Evolutionary conservation across 2,113 vertebrate species (phyloP), one percentile per base, ranked within the genome.

Genomic region (Myotis lucifugus): DNA sequence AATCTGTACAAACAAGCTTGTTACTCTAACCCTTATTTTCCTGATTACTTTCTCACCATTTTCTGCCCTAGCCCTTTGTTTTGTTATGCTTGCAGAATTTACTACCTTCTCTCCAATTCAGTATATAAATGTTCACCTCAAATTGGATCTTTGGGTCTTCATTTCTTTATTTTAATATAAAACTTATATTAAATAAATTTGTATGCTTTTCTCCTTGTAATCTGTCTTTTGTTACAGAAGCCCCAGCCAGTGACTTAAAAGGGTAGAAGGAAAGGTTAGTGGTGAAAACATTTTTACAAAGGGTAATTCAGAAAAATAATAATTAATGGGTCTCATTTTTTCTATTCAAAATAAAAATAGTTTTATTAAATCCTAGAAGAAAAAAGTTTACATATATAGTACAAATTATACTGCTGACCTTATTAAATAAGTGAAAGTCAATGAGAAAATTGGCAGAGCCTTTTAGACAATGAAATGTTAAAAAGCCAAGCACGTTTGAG

Each of bases 341-440:
- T 76, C 56, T n/a, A 74, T 84, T 93, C 40, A 89, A 96, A 95
- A 96, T 92, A 96, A 94, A 64, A 15, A 52, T 46, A 78, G 37
- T 19, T 52, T 95, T 91, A 85, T 94, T 78, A 91, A 96, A 10
- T 52, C n/a, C 77, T 79, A 81, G 78, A 85, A 94, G 72, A 67
- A 94, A 74, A 59, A 85, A 92, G 21, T 91, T 90, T 95, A 73
- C 82, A 77, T 91, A 74, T 59, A 83, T 67, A 84, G 61, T 95
- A 83, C 78, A 96, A 96, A 95, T 92, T 91, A 83, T 93, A 79
- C 84, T 93, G 56, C 77, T 93, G 86, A 94, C 93, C 85, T 96
- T 96, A 96, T 95, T 96, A 96, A 97, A 84, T 95, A 94, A 95
- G 42, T 84, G 82, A 97, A 97, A 96, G 89, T 96, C 93, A 92